Percentiles rank a stretch among this genome's conserved stretches.
Evolutionary conservation across 2,888 invertebrate species (phyloP).

Genomic region (Sussaba pulchella): DNA sequence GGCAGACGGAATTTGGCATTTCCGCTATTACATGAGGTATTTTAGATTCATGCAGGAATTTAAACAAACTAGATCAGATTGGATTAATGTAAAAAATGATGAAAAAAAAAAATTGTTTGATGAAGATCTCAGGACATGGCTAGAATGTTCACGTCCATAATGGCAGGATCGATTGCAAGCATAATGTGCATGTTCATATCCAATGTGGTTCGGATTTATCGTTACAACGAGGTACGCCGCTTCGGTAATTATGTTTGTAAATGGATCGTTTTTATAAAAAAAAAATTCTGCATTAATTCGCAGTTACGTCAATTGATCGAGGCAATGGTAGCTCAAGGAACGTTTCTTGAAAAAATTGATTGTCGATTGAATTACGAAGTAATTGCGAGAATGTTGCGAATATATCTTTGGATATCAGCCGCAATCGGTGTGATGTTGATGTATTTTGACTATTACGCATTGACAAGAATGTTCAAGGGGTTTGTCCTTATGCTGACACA

Average conservation of each 20-base stretch:
- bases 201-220: constrained; percentile 37
- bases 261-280: background rate
- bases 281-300: background rate
- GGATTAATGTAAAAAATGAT: background rate
- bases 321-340: constrained; percentile 35
- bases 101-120: too few relatives aligned
- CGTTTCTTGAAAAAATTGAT: constrained; percentile 53
- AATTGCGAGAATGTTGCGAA: constrained; percentile 29
- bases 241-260: background rate
- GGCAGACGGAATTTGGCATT: background rate
- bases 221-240: constrained; percentile 43
- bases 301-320: constrained; percentile 57
- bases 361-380: constrained; percentile 45
- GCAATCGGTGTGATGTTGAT: constrained; percentile 1
- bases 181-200: constrained; percentile 41
- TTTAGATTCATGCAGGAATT: background rate
- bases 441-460: constrained; percentile 38
- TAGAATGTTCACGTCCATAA: constrained; percentile 6
- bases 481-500: constrained; percentile 14
- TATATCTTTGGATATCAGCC: constrained; percentile 43
- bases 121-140: background rate
- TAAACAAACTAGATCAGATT: too few relatives aligned
- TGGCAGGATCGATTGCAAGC: constrained; percentile 18
- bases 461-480: background rate
- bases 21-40: background rate